Conservation (phyloP, 2,888 invertebrate species). For the Elysia crispata region DNA sequence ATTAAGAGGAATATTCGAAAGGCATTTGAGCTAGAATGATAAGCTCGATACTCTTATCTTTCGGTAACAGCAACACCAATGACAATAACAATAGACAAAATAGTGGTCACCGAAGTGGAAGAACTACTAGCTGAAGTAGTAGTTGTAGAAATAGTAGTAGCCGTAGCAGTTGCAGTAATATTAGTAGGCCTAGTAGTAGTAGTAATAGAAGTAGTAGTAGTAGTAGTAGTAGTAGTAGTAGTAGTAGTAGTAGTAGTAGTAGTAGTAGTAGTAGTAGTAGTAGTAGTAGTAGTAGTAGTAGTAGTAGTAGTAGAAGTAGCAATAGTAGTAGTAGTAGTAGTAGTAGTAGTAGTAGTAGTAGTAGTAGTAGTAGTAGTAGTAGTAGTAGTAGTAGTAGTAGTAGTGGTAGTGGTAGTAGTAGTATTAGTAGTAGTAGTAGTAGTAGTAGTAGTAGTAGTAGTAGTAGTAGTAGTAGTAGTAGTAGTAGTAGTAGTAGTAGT, state of each 20-base stretch:
- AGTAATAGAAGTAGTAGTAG: neutral
- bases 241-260: neutral
- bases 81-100: no score
- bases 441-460: neutral
- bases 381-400: slow-evolving; percentile 9
- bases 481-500: neutral
- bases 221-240: neutral
- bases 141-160: no score
- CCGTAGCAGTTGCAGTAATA: no score
- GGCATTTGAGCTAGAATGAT: no score
- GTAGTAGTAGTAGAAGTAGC: slow-evolving; percentile 1
- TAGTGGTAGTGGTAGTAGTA: no score
- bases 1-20: no score
- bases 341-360: slow-evolving; percentile 9
- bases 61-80: no score
- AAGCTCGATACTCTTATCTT: no score
- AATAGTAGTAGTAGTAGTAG: slow-evolving; percentile 4
- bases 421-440: no score
- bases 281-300: slow-evolving; percentile 9
- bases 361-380: slow-evolving; percentile 1
- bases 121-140: no score
- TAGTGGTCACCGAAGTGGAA: neutral
- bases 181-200: no score
- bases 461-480: neutral
- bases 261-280: neutral